These are phyloP conservation scores for Erynnis tages DNA, from an alignment of 2,888 invertebrate genomes.

Conservation along the genomic window DNA sequence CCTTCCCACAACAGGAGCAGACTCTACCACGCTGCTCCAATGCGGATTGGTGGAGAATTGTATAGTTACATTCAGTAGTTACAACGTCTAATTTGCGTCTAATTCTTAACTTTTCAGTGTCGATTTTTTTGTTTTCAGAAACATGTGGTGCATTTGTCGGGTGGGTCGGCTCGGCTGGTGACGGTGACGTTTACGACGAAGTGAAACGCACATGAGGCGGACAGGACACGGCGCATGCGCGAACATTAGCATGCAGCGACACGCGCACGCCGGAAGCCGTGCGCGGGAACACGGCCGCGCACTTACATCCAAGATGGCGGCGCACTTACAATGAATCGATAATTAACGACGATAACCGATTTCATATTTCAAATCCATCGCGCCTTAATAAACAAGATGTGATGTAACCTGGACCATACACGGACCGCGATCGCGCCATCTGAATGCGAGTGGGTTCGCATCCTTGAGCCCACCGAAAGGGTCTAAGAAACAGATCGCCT, in stretches of 20 bases:
- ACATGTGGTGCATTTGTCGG: constrained; percentile 10
- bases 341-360: constrained; percentile 74
- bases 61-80: too few species aligned
- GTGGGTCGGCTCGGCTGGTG: too few species aligned
- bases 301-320: constrained; percentile 74
- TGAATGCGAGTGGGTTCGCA: constrained; percentile 52
- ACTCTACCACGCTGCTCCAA: too few species aligned
- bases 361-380: constrained; percentile 73
- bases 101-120: not conserved
- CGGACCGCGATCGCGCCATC: constrained; percentile 45
- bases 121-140: constrained; percentile 4
- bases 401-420: constrained; percentile 69
- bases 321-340: constrained; percentile 66
- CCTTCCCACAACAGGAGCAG: too few species aligned
- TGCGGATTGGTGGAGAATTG: too few species aligned
- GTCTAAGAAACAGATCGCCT: constrained; percentile 49
- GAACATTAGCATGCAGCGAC: constrained; percentile 75
- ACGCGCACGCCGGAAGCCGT: constrained; percentile 77
- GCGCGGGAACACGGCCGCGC: constrained; percentile 69
- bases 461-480: constrained; percentile 64
- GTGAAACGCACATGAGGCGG: constrained; percentile 54
- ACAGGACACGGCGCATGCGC: constrained; percentile 52
- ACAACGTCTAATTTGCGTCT: too few species aligned
- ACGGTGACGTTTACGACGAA: constrained; percentile 37
- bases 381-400: constrained; percentile 62